Conservation (phyloP, 2,888 invertebrate genomes). For the Drosophila mayaguana region DNA sequence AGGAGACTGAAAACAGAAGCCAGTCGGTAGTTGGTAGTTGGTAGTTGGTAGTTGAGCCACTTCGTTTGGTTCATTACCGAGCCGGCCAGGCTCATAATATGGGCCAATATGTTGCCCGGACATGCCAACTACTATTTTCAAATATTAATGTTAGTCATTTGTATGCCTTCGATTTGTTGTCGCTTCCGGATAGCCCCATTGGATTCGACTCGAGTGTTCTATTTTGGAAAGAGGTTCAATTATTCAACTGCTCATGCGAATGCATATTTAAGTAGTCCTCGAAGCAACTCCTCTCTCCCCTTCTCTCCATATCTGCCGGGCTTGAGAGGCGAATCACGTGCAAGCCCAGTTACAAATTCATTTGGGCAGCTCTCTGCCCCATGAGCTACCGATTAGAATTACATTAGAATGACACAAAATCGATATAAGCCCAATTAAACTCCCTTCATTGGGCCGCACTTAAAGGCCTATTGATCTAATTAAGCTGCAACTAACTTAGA, state of each 20-base stretch:
- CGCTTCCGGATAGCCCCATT: conserved; percentile 23
- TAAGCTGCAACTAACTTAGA: background rate
- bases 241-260: conserved; percentile 63
- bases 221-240: conserved; percentile 52
- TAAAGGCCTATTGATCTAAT: conserved; percentile 3
- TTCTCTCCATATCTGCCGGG: background rate
- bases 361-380: conserved; percentile 20
- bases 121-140: conserved; percentile 38
- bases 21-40: too few relatives aligned
- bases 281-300: conserved; percentile 8
- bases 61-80: conserved; percentile 40
- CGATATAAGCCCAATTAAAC: conserved; percentile 50
- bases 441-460: conserved; percentile 4
- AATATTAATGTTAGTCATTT: conserved; percentile 68
- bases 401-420: conserved; percentile 64
- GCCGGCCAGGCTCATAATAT: conserved; percentile 26
- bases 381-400: conserved; percentile 31
- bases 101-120: conserved; percentile 3
- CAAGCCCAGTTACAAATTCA: conserved; percentile 44
- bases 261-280: conserved; percentile 56
- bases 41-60: conserved; percentile 1
- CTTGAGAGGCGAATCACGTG: conserved; percentile 57
- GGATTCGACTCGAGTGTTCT: conserved; percentile 24
- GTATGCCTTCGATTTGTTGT: conserved; percentile 60
- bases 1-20: background rate